phyloP scores from a whole-genome alignment of 2,113 vertebrate genomes.

The Anhinga rufa region DNA sequence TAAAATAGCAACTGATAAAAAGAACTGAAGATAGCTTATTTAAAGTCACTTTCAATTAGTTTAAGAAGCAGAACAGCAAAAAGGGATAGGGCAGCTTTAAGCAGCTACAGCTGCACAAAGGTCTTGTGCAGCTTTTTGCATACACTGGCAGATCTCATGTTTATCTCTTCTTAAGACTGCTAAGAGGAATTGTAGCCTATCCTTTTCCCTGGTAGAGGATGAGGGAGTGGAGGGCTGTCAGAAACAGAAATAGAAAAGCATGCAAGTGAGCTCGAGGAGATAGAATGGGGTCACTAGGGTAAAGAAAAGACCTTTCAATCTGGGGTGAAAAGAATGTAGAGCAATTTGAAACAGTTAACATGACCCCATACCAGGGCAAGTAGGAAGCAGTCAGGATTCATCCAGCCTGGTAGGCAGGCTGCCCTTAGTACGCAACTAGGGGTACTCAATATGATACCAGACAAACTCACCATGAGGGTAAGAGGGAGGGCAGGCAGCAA shows the following conservation, averaged over 20 bases:
- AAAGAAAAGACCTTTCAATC: neutral
- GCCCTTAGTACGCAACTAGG: neutral
- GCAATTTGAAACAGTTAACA: neutral
- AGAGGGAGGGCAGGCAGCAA: neutral
- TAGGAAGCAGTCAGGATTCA: neutral
- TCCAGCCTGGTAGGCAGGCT: neutral
- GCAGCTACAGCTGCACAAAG: neutral
- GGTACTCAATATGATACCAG: neutral
- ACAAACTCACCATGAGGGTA: neutral
- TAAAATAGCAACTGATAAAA: neutral
- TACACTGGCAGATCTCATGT: neutral
- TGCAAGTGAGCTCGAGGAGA: neutral
- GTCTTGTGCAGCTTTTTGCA: neutral
- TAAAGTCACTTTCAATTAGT: slow-evolving; percentile 13
- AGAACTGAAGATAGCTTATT: neutral
- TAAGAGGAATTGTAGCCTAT: neutral
- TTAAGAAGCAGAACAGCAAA: slow-evolving; percentile 15
- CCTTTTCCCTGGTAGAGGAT: neutral
- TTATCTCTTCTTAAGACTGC: neutral
- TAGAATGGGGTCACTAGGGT: neutral
- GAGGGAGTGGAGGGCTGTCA: neutral
- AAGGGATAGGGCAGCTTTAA: neutral
- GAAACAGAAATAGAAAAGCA: neutral
- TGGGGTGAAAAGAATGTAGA: neutral
- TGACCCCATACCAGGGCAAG: rapidly evolving